Evolutionary conservation across 2,113 vertebrate species (phyloP).

Genomic region (Ictidomys tridecemlineatus): DNA sequence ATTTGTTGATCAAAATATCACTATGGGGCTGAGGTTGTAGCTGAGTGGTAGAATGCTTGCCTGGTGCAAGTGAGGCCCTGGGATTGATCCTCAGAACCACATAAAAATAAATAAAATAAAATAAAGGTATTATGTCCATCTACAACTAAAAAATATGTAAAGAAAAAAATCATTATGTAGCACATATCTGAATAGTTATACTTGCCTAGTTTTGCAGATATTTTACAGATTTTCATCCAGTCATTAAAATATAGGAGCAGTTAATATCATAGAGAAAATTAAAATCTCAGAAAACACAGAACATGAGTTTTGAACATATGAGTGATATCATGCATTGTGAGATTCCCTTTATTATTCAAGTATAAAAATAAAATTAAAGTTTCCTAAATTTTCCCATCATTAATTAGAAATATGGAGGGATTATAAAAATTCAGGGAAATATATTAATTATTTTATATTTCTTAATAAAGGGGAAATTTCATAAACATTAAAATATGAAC

Average conservation of each 20-base stretch:
- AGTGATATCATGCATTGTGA: slow-evolving; percentile 20
- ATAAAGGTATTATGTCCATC: no score
- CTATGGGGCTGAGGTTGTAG: not conserved
- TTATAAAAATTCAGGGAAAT: slow-evolving; percentile 26
- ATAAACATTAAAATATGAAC: not conserved
- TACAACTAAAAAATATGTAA: no score
- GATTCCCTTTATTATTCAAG: slow-evolving; percentile 43
- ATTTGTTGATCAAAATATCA: not conserved
- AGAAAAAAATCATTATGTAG: not conserved
- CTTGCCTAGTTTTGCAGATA: not conserved
- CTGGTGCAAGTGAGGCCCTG: no score
- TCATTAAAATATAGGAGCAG: slow-evolving; percentile 25
- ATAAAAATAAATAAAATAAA: no score
- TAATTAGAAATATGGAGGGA: not conserved
- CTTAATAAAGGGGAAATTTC: slow-evolving; percentile 13
- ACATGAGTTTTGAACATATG: not conserved
- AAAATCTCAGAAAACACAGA: slow-evolving; percentile 10
- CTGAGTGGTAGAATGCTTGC: no score
- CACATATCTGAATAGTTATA: no score
- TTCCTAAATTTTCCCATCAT: not conserved
- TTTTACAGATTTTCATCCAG: slow-evolving; percentile 23
- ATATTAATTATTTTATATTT: slow-evolving; percentile 46
- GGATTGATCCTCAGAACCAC: no score
- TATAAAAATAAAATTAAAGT: slow-evolving; percentile 40
- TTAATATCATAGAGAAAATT: slow-evolving; percentile 27